phyloP scores from a whole-genome alignment of 2,888 invertebrate genomes.

The Temnothorax unifasciatus region DNA sequence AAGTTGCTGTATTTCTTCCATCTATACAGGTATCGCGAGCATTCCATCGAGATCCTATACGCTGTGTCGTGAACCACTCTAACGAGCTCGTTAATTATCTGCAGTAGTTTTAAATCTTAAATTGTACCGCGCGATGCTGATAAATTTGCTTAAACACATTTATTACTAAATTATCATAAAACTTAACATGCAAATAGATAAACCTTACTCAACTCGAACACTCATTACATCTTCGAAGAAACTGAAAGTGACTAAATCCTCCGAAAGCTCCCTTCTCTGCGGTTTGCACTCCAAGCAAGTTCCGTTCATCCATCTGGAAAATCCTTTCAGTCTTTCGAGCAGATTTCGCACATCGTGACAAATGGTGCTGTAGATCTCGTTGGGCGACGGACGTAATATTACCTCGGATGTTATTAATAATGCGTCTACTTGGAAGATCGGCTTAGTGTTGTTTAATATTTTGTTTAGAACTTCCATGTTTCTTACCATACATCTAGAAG shows the following conservation, averaged over 20 bases:
- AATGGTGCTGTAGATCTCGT: slow-evolving; percentile 93
- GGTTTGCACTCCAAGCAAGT: slow-evolving; percentile 92
- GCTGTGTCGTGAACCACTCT: slow-evolving; percentile 90
- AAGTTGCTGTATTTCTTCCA: slow-evolving; percentile 92
- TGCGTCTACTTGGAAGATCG: slow-evolving; percentile 94
- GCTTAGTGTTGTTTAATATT: slow-evolving; percentile 87
- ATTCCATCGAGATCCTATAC: slow-evolving; percentile 89
- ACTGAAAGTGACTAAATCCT: slow-evolving; percentile 90
- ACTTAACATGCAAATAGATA: neutral
- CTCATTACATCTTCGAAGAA: slow-evolving; percentile 92
- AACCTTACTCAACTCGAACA: slow-evolving; percentile 87
- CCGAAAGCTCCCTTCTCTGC: slow-evolving; percentile 88
- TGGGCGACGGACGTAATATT: slow-evolving; percentile 91
- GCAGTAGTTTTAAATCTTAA: slow-evolving; percentile 64
- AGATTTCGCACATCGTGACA: slow-evolving; percentile 92
- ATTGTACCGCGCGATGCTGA: neutral
- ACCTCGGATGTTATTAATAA: slow-evolving; percentile 92
- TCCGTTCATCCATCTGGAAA: slow-evolving; percentile 95
- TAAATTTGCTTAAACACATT: slow-evolving; percentile 9
- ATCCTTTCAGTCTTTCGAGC: slow-evolving; percentile 91
- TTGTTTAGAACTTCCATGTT: slow-evolving; percentile 91
- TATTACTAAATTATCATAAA: neutral
- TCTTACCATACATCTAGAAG: slow-evolving; percentile 82
- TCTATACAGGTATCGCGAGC: slow-evolving; percentile 89
- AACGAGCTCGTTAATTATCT: slow-evolving; percentile 90